phyloP scores from a whole-genome alignment of 2,888 invertebrate species.

The Limnephilus marmoratus region DNA sequence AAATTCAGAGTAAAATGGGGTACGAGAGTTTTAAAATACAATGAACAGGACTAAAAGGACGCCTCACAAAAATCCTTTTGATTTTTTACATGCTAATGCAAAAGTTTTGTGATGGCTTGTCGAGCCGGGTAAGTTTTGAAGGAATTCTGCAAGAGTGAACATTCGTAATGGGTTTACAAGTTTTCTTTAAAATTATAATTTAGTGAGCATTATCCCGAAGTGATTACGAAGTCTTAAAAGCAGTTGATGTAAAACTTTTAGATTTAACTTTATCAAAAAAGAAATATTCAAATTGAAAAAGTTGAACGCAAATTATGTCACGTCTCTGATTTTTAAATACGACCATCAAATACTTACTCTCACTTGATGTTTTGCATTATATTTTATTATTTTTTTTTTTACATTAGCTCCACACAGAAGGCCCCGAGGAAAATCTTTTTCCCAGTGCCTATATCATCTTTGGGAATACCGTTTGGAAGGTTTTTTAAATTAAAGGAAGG shows the following conservation, averaged over 20 bases:
- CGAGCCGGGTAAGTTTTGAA: conserved; percentile 6
- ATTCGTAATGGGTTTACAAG: not conserved
- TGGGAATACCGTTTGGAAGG: too few species aligned
- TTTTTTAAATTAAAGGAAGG: too few species aligned
- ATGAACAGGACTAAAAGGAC: not conserved
- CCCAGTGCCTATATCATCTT: too few species aligned
- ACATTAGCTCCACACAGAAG: too few species aligned
- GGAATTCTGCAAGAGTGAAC: conserved; percentile 20
- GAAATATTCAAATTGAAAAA: not conserved
- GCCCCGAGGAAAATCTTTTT: too few species aligned
- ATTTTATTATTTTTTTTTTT: too few species aligned
- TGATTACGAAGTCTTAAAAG: not conserved
- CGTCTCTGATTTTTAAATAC: not conserved
- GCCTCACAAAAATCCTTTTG: not conserved
- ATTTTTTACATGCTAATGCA: conserved; percentile 36
- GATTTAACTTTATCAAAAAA: not conserved
- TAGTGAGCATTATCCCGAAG: not conserved
- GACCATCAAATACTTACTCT: not conserved
- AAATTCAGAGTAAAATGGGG: not conserved
- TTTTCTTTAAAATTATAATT: conserved; percentile 16
- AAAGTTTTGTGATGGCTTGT: conserved; percentile 22
- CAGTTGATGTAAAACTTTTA: not conserved
- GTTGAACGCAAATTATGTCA: not conserved
- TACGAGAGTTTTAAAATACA: not conserved
- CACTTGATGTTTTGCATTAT: too few species aligned